phyloP scores from a whole-genome alignment of 1,140 invertebrate species.

The Samia ricini region DNA sequence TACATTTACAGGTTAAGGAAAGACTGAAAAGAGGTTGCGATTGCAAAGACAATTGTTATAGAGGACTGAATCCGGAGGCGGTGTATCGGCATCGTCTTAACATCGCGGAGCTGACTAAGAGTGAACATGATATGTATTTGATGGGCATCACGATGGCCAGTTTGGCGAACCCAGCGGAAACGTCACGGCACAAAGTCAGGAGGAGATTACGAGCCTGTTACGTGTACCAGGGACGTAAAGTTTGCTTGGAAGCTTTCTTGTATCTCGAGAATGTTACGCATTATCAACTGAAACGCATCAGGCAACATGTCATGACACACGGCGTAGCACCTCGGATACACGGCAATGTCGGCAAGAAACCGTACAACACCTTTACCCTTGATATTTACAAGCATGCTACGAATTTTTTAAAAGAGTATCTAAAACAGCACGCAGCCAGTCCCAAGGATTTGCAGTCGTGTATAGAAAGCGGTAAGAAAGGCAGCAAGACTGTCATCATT shows the following conservation, averaged over 20 bases:
- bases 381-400: constrained; percentile 88
- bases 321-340: constrained; percentile 87
- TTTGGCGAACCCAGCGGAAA: constrained; percentile 85
- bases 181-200: constrained; percentile 84
- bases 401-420: constrained; percentile 85
- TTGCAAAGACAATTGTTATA: constrained; percentile 87
- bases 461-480: constrained; percentile 68
- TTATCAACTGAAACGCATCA: constrained; percentile 87
- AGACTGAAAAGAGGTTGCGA: constrained; percentile 85
- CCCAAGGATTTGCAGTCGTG: constrained; percentile 79
- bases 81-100: constrained; percentile 87
- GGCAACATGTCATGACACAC: constrained; percentile 88
- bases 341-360: constrained; percentile 88
- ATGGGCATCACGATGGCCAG: constrained; percentile 91
- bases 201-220: constrained; percentile 85
- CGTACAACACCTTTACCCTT: constrained; percentile 88
- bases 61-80: constrained; percentile 83
- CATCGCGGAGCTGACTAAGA: constrained; percentile 87
- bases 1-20: constrained; percentile 80
- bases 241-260: constrained; percentile 88
- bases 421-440: constrained; percentile 75
- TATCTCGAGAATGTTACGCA: constrained; percentile 90
- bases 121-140: constrained; percentile 86
- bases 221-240: constrained; percentile 85
- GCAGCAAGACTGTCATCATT: constrained; percentile 79